A percentile compares a stretch with the other conserved stretches of the same genome.
These are phyloP conservation scores for Eurytoma californica DNA, from an alignment of 2,888 invertebrate species.

Conservation along the genomic window DNA sequence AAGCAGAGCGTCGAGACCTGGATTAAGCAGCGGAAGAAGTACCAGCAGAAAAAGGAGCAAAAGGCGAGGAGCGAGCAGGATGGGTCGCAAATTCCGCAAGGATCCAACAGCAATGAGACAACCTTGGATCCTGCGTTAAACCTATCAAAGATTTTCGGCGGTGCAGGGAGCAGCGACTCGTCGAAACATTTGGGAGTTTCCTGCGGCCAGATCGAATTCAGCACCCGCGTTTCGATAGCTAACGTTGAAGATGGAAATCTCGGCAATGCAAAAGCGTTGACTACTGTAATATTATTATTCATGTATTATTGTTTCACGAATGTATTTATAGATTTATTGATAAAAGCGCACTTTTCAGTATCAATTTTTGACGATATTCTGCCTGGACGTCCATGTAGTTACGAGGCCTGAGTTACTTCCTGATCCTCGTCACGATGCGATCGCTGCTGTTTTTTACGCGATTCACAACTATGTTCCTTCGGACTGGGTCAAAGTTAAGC, in stretches of 20 bases:
- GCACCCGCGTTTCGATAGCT: slow-evolving; percentile 59
- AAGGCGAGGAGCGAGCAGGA: slow-evolving; percentile 62
- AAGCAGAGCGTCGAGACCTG: slow-evolving; percentile 77
- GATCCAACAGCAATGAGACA: background rate
- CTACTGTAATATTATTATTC: slow-evolving; percentile 74
- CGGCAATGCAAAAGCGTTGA: slow-evolving; percentile 81
- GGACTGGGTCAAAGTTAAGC: slow-evolving; percentile 62
- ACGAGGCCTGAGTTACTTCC: slow-evolving; percentile 87
- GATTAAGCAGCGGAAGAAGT: slow-evolving; percentile 73
- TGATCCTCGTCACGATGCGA: slow-evolving; percentile 88
- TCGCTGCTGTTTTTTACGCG: slow-evolving; percentile 88
- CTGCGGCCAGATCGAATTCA: slow-evolving; percentile 70
- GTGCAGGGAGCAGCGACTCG: slow-evolving; percentile 41
- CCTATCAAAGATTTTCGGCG: slow-evolving; percentile 55
- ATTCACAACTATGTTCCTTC: slow-evolving; percentile 83
- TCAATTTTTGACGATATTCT: slow-evolving; percentile 87
- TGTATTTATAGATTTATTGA: slow-evolving; percentile 9
- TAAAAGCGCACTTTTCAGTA: slow-evolving; percentile 73
- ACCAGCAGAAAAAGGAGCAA: slow-evolving; percentile 59
- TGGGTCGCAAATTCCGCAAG: slow-evolving; percentile 48
- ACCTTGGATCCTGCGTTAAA: slow-evolving; percentile 31
- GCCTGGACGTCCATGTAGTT: slow-evolving; percentile 87
- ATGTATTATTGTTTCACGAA: background rate
- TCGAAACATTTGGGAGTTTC: slow-evolving; percentile 67
- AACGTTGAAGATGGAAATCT: slow-evolving; percentile 78